These are phyloP conservation scores for Eulemur macaco DNA, from an alignment of 2,113 vertebrate genomes.

Conservation along the genomic window DNA sequence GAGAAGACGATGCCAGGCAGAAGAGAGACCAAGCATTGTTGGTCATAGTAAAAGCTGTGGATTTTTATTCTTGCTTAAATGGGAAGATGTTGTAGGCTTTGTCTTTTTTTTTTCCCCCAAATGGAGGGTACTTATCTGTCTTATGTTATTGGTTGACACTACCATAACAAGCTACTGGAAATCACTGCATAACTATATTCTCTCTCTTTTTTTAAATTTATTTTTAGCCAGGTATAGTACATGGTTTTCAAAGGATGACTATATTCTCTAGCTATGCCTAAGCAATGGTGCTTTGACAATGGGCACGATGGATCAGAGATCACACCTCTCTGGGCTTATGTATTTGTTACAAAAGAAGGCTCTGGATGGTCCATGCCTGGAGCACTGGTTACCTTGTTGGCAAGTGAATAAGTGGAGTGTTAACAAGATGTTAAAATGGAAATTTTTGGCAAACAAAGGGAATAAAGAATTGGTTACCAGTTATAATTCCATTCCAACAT, in stretches of 20 bases:
- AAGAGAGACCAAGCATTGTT: not conserved
- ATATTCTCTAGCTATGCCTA: rapidly evolving
- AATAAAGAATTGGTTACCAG: not conserved
- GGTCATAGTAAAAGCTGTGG: rapidly evolving
- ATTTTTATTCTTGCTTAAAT: too few relatives aligned
- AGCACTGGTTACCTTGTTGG: not conserved
- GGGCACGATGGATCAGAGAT: rapidly evolving
- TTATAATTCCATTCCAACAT: not conserved
- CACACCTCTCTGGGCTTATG: rapidly evolving
- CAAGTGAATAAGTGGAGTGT: not conserved
- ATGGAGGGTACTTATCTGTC: not conserved
- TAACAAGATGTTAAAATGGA: not conserved
- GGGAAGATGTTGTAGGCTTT: not conserved
- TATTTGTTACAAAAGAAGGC: too few relatives aligned
- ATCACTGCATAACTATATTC: rapidly evolving
- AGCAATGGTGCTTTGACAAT: not conserved
- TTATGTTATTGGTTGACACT: not conserved
- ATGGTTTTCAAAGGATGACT: too few relatives aligned
- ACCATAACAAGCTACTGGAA: too few relatives aligned
- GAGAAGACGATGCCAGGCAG: not conserved
- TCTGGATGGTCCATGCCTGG: rapidly evolving
- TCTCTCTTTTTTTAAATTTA: too few relatives aligned
- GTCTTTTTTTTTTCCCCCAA: not conserved
- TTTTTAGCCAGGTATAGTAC: too few relatives aligned
- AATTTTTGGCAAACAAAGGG: not conserved